phyloP scores from a whole-genome alignment of 1,140 invertebrate genomes.

The Drosophila sechellia region DNA sequence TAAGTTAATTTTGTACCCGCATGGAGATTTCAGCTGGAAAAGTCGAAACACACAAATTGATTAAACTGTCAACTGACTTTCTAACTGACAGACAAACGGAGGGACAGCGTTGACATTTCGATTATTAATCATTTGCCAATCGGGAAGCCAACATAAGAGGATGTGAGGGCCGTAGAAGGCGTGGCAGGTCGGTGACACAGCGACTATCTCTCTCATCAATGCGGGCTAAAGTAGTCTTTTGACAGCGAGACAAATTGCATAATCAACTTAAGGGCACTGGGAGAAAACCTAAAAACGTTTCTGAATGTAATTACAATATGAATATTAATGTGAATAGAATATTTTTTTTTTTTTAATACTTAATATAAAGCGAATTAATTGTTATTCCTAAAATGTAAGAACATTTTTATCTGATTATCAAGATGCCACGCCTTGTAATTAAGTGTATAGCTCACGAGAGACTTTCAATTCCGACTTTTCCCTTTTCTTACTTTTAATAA shows the following conservation, averaged over 20 bases:
- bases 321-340: too few species aligned
- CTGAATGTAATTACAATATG: not conserved
- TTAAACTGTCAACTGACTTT: conserved; percentile 82
- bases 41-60: conserved; percentile 66
- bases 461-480: conserved; percentile 5
- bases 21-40: conserved; percentile 34
- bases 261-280: conserved; percentile 9
- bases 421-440: not conserved
- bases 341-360: too few species aligned
- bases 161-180: not conserved
- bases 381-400: not conserved
- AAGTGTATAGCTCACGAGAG: conserved; percentile 8
- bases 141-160: conserved; percentile 2
- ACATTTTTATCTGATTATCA: not conserved
- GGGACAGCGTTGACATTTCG: conserved; percentile 70
- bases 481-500: conserved; percentile 20
- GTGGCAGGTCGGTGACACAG: conserved; percentile 10
- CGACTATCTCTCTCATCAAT: conserved; percentile 52
- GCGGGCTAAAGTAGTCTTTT: conserved; percentile 58
- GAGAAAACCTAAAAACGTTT: not conserved
- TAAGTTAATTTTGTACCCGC: conserved; percentile 40
- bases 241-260: conserved; percentile 64
- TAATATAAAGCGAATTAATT: not conserved
- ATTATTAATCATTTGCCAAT: conserved; percentile 76
- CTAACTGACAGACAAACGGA: conserved; percentile 63